Evolutionary conservation across 2,113 vertebrate genomes (phyloP), one percentile per base, ranked within the genome.

Genomic region (Phocoena phocoena): DNA sequence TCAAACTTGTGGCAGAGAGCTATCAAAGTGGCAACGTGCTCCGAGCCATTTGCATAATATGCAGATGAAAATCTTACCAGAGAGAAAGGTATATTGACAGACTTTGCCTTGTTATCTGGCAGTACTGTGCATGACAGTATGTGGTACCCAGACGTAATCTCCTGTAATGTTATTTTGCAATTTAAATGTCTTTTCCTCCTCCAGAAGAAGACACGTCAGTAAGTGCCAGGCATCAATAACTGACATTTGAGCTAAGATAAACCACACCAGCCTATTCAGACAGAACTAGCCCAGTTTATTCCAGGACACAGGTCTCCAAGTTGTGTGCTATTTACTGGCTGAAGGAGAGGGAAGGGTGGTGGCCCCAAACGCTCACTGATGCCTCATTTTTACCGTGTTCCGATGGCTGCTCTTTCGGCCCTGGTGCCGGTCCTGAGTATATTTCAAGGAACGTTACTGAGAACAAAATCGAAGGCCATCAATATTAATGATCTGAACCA

Each of bases 401-500:
- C 31, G 17, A 21, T 1, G 67, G n/a, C 92, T 97, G 97, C 90
- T 97, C 93, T 98, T 98, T 98, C 97, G 98, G 95, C 84, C 95
- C 95, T 73, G 50, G 96, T 98, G 98, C 98, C 97, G 97, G 96
- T 98, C 97, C 98, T 97, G 97, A 98, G 95, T 97, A 83, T 98
- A 98, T 99, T 99, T 98, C 98, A 98, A 99, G 98, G 98, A 99
- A 98, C 97, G 97, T 98, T 98, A 95, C 98, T 93, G 98, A 98
- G 98, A 98, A 98, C 98, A 99, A 99, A 99, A 99, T 99, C 97
- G 98, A 98, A 99, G 98, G 95, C 97, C 98, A 99, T 99, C 99
- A 99, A 99, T 99, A 99, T 99, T 99, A 99, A 99, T 99, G 99
- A 99, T 98, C 98, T 99, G 98, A 99, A 99, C 98, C 97, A 96